Evolutionary conservation across 2,113 vertebrate species (phyloP), one percentile per base, ranked within the genome.

Genomic region (Heptranchias perlo): DNA sequence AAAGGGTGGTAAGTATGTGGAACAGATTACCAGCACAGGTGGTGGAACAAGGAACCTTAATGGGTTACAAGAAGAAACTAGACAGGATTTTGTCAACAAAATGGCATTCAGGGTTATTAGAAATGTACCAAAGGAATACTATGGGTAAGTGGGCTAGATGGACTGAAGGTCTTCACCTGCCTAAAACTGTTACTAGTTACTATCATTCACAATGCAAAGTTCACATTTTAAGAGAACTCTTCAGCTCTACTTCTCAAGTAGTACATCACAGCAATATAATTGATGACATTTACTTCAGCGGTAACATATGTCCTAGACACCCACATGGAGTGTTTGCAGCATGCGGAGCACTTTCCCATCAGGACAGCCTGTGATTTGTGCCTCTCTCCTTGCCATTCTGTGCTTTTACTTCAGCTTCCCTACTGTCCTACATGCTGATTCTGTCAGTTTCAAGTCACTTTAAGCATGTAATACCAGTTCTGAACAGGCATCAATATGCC

Each of bases 381-480:
- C 89, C 89, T 62, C 89, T 62, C 35, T 93, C 35, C 89, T 93
- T 93, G 89, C 87, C 87, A 92, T 31, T 92, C 87, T 61, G 6
- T 92, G 87, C 89, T 93, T 93, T 93, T 93, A 93, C 16, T 62
- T 62, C 58, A 62, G 89, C 58, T 93, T 93, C 35, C 58, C 58
- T 18, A 93, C 89, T 93, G 31, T 62, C 89, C 58, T 58, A 93
- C 89, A 93, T 93, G 89, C 58, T 93, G 89, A 62, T 23, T 61
- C 89, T 93, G 89, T 93, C 89, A 93, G 89, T 62, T 91, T 93
- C 58, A 62, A 62, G n/a, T 62, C 89, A 62, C 61, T 39, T 62
- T 62, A 62, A 93, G 89, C 35, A 62, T 93, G 54, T n/a, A 39
- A 62, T 93, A 21, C 89, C 54, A 62, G 35, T 58, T 16, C 89